Conservation (phyloP, 2,113 vertebrate species). For the Spheniscus mendiculus region DNA sequence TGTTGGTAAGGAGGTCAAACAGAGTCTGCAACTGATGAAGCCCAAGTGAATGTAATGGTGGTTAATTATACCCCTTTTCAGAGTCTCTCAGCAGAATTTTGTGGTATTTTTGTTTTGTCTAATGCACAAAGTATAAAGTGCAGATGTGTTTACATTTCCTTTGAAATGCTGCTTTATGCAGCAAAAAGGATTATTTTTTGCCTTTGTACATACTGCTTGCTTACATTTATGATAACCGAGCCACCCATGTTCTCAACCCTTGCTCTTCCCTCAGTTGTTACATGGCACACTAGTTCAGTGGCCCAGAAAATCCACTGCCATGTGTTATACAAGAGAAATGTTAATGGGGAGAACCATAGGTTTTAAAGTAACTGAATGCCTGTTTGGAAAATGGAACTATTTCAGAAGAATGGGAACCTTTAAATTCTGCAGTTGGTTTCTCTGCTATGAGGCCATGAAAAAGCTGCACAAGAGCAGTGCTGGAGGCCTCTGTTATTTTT, state of each 20-base stretch:
- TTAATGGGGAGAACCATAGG: not conserved
- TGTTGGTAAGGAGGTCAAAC: not conserved
- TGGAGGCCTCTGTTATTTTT: conserved; percentile 68
- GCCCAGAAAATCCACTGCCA: not conserved
- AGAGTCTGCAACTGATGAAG: not conserved
- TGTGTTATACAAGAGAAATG: not conserved
- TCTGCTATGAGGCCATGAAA: conserved; percentile 12
- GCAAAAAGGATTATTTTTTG: not conserved
- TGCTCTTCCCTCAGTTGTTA: not conserved
- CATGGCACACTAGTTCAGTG: not conserved
- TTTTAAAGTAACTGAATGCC: not conserved
- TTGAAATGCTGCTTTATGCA: not conserved
- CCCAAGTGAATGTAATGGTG: not conserved
- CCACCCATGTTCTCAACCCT: not conserved
- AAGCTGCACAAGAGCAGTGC: not conserved
- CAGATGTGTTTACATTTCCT: not conserved
- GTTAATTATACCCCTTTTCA: not conserved
- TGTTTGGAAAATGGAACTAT: not conserved
- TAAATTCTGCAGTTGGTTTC: not conserved
- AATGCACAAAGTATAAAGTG: not conserved
- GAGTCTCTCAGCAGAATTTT: not conserved
- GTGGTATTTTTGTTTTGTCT: conserved; percentile 26
- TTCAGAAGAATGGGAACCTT: not conserved
- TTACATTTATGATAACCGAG: not conserved
- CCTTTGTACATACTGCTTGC: not conserved